Conservation (phyloP, 2,888 invertebrate species). For the Melieria picta region DNA sequence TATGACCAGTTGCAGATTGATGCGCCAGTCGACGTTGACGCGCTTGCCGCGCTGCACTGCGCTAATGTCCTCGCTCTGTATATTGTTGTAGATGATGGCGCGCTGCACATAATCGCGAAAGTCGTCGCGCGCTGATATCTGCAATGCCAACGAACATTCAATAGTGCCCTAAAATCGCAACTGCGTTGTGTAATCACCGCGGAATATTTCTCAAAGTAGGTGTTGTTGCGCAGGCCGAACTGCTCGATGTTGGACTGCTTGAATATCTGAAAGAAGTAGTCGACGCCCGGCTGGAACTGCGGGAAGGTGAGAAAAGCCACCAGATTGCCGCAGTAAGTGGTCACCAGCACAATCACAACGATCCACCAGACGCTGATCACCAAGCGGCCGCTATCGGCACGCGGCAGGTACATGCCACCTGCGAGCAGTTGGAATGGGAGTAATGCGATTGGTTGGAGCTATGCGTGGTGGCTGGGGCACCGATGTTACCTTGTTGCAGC, state of each 20-base stretch:
- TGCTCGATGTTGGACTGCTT: constrained; percentile 69
- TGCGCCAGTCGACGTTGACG: constrained; percentile 84
- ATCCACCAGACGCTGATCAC: constrained; percentile 93
- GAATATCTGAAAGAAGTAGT: constrained; percentile 64
- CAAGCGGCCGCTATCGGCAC: constrained; percentile 85
- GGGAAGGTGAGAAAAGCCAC: constrained; percentile 94
- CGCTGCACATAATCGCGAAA: constrained; percentile 69
- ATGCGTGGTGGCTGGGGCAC: neutral
- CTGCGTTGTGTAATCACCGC: constrained; percentile 60
- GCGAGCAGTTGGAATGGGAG: constrained; percentile 7
- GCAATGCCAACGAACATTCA: constrained; percentile 3
- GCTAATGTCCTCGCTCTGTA: constrained; percentile 67
- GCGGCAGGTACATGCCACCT: constrained; percentile 89
- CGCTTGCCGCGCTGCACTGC: constrained; percentile 75
- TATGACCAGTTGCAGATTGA: constrained; percentile 79
- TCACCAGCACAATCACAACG: constrained; percentile 86
- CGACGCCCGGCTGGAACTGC: constrained; percentile 67
- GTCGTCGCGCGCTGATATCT: constrained; percentile 56
- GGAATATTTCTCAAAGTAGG: constrained; percentile 77
- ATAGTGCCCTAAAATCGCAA: neutral
- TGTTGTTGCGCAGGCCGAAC: constrained; percentile 81
- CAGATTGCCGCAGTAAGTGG: constrained; percentile 91
- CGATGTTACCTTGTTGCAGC: constrained; percentile 81
- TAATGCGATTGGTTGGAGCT: neutral
- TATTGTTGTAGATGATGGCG: constrained; percentile 68